phyloP scores from a whole-genome alignment of 2,797 vertebrate genomes.

The Botia kubotai region DNA sequence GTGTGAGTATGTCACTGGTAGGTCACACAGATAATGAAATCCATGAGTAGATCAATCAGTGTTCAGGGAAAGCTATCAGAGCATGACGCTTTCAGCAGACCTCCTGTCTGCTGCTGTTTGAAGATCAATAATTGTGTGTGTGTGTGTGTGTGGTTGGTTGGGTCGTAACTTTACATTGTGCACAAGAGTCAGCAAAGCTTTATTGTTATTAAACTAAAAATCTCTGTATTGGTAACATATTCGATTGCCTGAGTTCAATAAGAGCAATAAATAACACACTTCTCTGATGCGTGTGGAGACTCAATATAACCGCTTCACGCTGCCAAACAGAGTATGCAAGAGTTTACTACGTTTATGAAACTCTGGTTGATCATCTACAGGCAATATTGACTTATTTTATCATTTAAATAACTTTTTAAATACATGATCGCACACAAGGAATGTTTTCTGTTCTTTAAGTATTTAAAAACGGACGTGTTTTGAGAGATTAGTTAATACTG shows the following conservation, averaged over 20 bases:
- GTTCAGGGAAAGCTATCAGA: slow-evolving; percentile 47
- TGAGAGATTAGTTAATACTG: too few species aligned
- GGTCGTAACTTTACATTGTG: slow-evolving; percentile 23
- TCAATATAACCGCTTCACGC: neutral
- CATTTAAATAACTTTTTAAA: neutral
- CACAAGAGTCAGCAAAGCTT: slow-evolving; percentile 3
- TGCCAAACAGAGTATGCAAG: too few species aligned
- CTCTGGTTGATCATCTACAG: neutral
- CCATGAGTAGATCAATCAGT: slow-evolving; percentile 43
- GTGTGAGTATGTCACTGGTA: slow-evolving; percentile 32
- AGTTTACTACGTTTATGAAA: neutral
- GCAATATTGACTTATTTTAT: neutral
- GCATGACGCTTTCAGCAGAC: slow-evolving; percentile 43
- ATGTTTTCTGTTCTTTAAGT: neutral
- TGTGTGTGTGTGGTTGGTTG: slow-evolving; percentile 23
- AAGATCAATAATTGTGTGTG: slow-evolving; percentile 31
- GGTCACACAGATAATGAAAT: slow-evolving; percentile 50
- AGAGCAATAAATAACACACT: slow-evolving; percentile 20
- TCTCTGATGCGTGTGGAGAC: neutral
- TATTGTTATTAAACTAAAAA: neutral
- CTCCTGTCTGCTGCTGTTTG: slow-evolving; percentile 39
- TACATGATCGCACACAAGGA: neutral
- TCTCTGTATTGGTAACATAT: neutral
- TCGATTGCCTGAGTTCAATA: slow-evolving; percentile 6
- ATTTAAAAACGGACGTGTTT: neutral